Evolutionary conservation across 64 coral and sea anemone genomes (phyloP), one percentile per base, ranked within the genome.

Genomic region (Orbicella faveolata): DNA sequence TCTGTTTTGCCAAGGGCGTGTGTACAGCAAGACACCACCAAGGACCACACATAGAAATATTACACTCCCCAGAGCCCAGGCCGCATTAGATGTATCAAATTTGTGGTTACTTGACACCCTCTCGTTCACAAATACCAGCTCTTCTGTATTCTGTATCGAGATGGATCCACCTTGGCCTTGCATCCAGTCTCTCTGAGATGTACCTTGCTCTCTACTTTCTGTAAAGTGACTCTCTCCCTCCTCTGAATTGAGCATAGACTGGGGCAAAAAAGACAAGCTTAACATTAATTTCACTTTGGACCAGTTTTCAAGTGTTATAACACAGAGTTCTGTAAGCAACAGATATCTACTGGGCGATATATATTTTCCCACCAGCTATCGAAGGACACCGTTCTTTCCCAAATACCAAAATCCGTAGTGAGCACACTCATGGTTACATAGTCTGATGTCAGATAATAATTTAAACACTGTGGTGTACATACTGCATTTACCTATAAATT

Each of bases 11-110:
- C 96, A 98, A 1, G 93, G 93, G 76, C 88, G 93, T 10, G 94
- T 94, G 23, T 98, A 95, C 3, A 93, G 3, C 88, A 98, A 90
- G 3, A 98, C 91, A 52, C 90, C 55, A 34, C 90, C 57, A 33
- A 98, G 88, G 23, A 98, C 77, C 2, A 87, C 55, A 34, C 94
- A 95, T 1, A 99, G 87, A 76, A 99, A 99, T 1, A 99, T 76
- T n/a, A 99, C 88, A 34, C 94, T 96, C 5, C 94, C 97, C 0
- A 99, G 72, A 39, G 97, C 97, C 97, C 97, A 99, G 0, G 97
- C 97, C 2, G 97, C 97, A 87, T 99, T 93, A 1, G 79, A 88
- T 6, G 93, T 90, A 64, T 99, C 91, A 85, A 99, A 93, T 19
- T 93, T 90, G 25, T 33, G 83, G 41, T 61, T 75, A 19, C 33